phyloP scores from a whole-genome alignment of 1,140 invertebrate species.

The Zeugodacus cucurbitae region DNA sequence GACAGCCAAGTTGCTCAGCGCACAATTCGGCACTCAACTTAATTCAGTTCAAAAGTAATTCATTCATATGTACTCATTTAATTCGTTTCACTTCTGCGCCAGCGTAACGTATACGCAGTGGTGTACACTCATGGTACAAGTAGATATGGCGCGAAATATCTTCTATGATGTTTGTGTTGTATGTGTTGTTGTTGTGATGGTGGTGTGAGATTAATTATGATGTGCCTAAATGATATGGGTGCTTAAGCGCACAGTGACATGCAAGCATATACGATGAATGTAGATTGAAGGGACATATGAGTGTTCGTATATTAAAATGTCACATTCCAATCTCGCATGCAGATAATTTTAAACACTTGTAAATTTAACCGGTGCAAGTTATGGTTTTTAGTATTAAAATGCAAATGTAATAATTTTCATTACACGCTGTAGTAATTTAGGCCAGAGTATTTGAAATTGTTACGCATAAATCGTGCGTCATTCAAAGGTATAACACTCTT shows the following conservation, averaged over 20 bases:
- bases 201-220: constrained; percentile 65
- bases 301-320: background rate
- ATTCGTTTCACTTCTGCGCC: background rate
- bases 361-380: constrained; percentile 3
- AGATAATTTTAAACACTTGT: background rate
- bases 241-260: background rate
- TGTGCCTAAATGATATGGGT: constrained; percentile 51
- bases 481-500: background rate
- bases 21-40: background rate
- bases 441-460: constrained; percentile 60
- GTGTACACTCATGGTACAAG: background rate
- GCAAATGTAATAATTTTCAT: constrained; percentile 64
- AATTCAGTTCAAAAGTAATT: constrained; percentile 9
- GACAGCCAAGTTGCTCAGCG: constrained; percentile 44
- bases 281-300: background rate
- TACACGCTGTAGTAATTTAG: constrained; percentile 56
- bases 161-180: background rate
- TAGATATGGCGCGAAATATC: background rate
- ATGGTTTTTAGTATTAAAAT: constrained; percentile 55
- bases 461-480: constrained; percentile 49
- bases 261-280: background rate
- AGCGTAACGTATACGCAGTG: constrained; percentile 28
- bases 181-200: background rate
- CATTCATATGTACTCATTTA: background rate
- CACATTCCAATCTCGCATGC: background rate